phyloP scores from a whole-genome alignment of 1,140 invertebrate species.

The Papilio machaon region DNA sequence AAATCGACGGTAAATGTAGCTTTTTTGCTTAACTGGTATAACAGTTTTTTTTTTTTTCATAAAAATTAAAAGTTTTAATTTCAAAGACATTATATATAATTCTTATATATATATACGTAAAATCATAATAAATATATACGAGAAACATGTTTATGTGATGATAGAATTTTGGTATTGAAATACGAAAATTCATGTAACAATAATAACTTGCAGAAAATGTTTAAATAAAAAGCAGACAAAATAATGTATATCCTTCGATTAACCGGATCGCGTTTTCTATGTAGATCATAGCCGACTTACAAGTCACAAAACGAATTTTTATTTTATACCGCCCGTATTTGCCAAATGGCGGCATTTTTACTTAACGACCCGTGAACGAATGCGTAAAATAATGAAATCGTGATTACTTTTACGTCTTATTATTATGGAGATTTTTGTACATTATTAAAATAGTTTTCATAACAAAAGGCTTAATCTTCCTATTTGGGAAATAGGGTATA shows the following conservation, averaged over 20 bases:
- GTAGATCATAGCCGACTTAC: slow-evolving; percentile 23
- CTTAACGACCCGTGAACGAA: slow-evolving; percentile 36
- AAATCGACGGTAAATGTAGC: no score
- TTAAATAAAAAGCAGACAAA: background rate
- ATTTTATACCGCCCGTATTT: slow-evolving; percentile 30
- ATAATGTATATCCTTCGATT: slow-evolving; percentile 16
- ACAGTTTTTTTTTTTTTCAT: no score
- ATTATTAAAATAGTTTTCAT: slow-evolving; percentile 12
- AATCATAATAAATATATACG: no score
- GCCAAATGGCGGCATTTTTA: slow-evolving; percentile 35
- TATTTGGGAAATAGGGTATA: background rate
- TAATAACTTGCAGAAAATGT: background rate
- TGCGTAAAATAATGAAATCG: slow-evolving; percentile 33
- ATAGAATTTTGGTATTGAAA: background rate
- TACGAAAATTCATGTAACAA: background rate
- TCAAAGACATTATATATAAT: no score
- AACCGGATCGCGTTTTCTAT: slow-evolving; percentile 21
- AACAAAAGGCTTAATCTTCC: background rate
- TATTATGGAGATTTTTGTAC: slow-evolving; percentile 30
- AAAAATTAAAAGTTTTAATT: no score
- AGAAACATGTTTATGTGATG: background rate
- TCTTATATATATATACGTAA: no score
- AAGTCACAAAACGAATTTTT: slow-evolving; percentile 24
- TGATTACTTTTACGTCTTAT: slow-evolving; percentile 29
- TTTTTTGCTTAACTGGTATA: no score